Base-by-base conservation (phyloP, 2,797 vertebrate species). In the Decapterus maruadsi region DNA sequence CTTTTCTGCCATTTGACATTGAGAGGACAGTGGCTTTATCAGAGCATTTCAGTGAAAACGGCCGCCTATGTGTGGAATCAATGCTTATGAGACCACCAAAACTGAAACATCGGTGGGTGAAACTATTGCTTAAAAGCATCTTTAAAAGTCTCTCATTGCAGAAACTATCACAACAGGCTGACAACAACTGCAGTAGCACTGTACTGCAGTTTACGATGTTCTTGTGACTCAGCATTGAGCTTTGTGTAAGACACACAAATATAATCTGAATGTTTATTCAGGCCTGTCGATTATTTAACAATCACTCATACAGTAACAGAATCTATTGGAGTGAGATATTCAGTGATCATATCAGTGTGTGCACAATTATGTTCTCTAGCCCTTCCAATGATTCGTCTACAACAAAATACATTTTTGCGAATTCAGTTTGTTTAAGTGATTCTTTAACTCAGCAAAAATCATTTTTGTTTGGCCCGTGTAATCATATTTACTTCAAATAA, bases 401-500 rank as follows among this genome's bases (percentile, higher is more conserved):
- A 29, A 42, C 20, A 31, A 62, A 40, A 62, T 3, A 8, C 6
- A 19, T 51, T 62, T 11, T 6, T 14, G 11, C 34, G 5, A 60
- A 29, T 67, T 57, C 13, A 66, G 13, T 76, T 55, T 36, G 58
- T 54, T 16, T 5, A 48, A 48, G 10, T 12, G 34, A 46, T 61
- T 51, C 6, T 48, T 43, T 29, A 40, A 34, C 19, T 17, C 4
- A 55, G 20, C 4, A 57, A 13, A 56, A 17, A 65, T 9, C 34
- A 36, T 8, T 36, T 57, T 60, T 31, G 1, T 53, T 51, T 51
- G 4, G 13, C 54, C 29, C 14, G 22, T 29, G 16, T 17, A 38
- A 53, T 78, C 13, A 13, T 34, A 34, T 57, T 54, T 51, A 34
- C 12, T 26, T 67, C 1, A 77, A 56, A 20, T 43, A 7, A 53